Evolutionary conservation across 2,113 vertebrate species (phyloP), one percentile per base, ranked within the genome.

Genomic region (Gallinago media): DNA sequence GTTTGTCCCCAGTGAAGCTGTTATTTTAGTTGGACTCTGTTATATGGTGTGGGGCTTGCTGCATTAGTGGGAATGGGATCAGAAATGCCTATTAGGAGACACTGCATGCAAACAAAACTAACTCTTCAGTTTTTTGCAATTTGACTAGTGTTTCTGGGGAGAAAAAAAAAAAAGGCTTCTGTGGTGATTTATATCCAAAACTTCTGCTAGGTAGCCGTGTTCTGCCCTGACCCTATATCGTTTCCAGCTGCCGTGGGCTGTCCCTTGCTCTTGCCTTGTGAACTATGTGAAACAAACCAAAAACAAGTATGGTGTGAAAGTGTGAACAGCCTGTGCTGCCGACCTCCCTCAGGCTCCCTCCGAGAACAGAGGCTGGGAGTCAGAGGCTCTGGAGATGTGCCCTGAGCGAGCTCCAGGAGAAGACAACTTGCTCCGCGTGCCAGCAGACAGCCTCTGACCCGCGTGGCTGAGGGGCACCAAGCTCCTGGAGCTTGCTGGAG

Each of bases 401-500:
- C 55, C 59, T 62, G 36, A 63, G 77, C 3, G 6, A 89, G 55
- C 63, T 79, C 56, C 72, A 71, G 58, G 34, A 77, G 75, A 78
- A n/a, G 55, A 38, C 23, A 89, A 25, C 44, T 38, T 52, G 40
- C 63, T 73, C 42, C 0, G 0, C 23, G 15, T 2, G 2, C n/a
- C 34, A 26, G 36, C 36, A 40, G 34, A 44, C 40, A 22, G 29
- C 44, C 42, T 54, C 81, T 52, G 26, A 44, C 54, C 52, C 18
- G 12, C 0, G 0, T 2, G 20, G 46, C 34, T 56, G 59, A 36
- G 84, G 46, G 46, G 6, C 46, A 76, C 22, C 40, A 12, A 87
- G n/a, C 23, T 70, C 67, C 42, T 2, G 10, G 68, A 0, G 0
- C 56, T 49, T 0, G 0, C 56, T 63, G 14, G 44, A 72, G 59